Percentiles rank a stretch among this genome's conserved stretches.
These are phyloP conservation scores for Chelonia mydas DNA, from an alignment of 2,797 vertebrate genomes.

Conservation along the genomic window DNA sequence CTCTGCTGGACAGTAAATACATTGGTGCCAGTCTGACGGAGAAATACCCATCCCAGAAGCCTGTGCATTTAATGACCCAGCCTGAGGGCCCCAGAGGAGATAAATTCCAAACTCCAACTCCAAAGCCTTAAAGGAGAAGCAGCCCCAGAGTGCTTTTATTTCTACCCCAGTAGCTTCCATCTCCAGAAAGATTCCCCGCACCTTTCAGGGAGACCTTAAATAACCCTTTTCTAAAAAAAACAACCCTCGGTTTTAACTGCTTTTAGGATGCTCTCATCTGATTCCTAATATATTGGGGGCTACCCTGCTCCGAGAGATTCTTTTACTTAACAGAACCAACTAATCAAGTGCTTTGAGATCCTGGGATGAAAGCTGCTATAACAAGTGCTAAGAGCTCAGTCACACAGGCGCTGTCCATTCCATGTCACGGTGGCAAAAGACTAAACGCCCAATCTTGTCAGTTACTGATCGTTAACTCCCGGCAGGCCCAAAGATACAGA, in stretches of 20 bases:
- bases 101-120: background rate
- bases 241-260: background rate
- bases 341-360: background rate
- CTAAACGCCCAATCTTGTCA: background rate
- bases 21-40: background rate
- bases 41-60: background rate
- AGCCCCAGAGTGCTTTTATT: background rate
- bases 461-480: background rate
- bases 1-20: background rate
- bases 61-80: background rate
- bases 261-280: background rate
- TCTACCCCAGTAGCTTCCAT: background rate
- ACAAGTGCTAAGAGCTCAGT: background rate
- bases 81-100: background rate
- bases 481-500: background rate
- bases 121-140: background rate
- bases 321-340: background rate
- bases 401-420: background rate
- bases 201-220: slow-evolving; percentile 22
- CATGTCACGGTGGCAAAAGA: background rate
- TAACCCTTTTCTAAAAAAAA: background rate
- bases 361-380: background rate
- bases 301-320: background rate
- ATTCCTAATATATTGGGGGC: background rate
- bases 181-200: background rate